A percentile compares a stretch with the other conserved stretches of the same genome.
Evolutionary conservation across 2,113 vertebrate genomes (phyloP).

Genomic region (Microcebus lehilahytsara): DNA sequence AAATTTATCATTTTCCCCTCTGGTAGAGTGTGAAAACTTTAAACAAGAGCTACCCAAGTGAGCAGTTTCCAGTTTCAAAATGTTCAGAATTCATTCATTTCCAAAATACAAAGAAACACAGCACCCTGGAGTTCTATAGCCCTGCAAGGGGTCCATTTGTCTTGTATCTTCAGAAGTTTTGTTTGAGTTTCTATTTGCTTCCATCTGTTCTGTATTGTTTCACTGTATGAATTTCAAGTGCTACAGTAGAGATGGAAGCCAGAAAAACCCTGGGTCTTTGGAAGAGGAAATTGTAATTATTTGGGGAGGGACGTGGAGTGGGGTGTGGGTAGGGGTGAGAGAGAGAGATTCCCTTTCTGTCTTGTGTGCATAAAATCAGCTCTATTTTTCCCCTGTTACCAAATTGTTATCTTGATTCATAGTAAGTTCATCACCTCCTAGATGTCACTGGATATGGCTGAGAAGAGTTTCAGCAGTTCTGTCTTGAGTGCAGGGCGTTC

Average conservation of each 20-base stretch:
- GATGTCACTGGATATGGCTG: neutral
- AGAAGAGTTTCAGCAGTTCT: neutral
- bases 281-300: neutral
- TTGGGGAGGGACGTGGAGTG: rapidly evolving
- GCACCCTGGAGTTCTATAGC: neutral
- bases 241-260: neutral
- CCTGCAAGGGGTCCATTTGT: neutral
- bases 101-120: neutral
- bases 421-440: neutral
- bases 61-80: slow-evolving; percentile 17
- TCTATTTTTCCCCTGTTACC: neutral
- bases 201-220: neutral
- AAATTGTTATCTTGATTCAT: neutral
- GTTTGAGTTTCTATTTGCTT: slow-evolving; percentile 6
- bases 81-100: neutral
- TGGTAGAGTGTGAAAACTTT: neutral
- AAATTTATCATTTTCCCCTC: neutral
- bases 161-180: neutral
- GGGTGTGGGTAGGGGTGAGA: too few relatives aligned
- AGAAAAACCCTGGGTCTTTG: neutral
- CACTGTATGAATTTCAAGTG: neutral
- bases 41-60: neutral
- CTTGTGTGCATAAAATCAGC: too few relatives aligned
- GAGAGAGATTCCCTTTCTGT: neutral
- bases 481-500: rapidly evolving